phyloP scores from a whole-genome alignment of 2,797 vertebrate genomes.

The Microtus californicus region DNA sequence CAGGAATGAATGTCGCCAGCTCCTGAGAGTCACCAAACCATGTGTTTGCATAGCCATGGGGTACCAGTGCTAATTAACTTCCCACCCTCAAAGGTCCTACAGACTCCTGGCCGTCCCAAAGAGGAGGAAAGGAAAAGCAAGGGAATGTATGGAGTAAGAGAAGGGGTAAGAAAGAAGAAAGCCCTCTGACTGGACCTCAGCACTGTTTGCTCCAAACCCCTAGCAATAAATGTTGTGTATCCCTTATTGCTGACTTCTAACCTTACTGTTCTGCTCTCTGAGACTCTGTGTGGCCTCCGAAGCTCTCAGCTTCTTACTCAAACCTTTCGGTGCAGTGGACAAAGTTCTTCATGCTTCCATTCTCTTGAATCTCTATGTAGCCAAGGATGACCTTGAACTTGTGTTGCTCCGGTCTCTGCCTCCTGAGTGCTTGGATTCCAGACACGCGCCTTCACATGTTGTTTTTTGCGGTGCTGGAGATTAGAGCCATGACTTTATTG shows the following conservation, averaged over 20 bases:
- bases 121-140: not conserved
- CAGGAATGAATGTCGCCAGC: slow-evolving; percentile 50
- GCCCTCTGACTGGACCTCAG: not conserved
- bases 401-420: not conserved
- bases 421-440: not conserved
- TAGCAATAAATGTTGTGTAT: not conserved
- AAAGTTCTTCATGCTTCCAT: not conserved
- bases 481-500: not conserved
- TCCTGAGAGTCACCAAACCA: slow-evolving; percentile 74
- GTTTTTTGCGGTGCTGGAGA: not conserved
- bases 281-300: not conserved
- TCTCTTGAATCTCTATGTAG: not conserved
- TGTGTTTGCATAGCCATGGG: not conserved
- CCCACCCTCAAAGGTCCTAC: not conserved
- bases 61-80: not conserved
- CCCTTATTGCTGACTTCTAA: not conserved
- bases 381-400: not conserved
- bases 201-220: not conserved
- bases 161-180: not conserved
- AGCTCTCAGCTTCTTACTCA: not conserved
- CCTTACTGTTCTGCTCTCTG: not conserved
- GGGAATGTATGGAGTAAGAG: too few species aligned
- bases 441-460: not conserved
- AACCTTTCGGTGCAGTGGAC: not conserved
- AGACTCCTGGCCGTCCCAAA: not conserved